Evolutionary conservation across 2,888 invertebrate species (phyloP), one percentile per base, ranked within the genome.

Genomic region (Hemaris fuciformis): DNA sequence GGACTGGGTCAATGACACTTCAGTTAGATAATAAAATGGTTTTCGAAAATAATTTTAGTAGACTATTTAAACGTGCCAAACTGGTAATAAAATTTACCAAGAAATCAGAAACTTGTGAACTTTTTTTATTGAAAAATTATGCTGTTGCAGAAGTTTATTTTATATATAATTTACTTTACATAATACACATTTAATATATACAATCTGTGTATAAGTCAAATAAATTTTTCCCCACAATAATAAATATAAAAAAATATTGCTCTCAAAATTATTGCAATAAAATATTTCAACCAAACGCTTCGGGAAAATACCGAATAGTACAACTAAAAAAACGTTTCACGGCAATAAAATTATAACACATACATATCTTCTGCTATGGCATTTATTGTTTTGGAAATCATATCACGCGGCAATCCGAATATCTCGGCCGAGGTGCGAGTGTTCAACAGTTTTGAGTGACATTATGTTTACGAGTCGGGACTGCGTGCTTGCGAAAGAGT

Each of bases 1-100:
- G 74, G 75, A 74, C 73, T 84, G 74, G 85, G 87, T 84, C 87
- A 88, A 85, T 88, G 87, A 81, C 85, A 77, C 65, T 73, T 73
- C 77, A 75, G 18, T 7, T 41, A 27, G n/a, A 25, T 27, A 3
- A n/a, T 53, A 18, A 20, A 20, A 23, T 1, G 10, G 27, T 38
- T 18, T 22, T 57, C 38, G 13, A 20, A 57, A 22, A 38, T 48
- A 25, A 25, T 0, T 25, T 25, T 25, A n/a, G 25, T 25, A 15
- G 45, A 22, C 43, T 23, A 13, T 23, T 22, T 22, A 10, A 8
- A 23, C 10, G 22, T 45, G 45, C 23, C 45, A 23, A 45, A 10
- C 13, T 13, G 5, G 18, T n/a, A 31, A 27, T 53, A 31, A 53
- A 25, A 27, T n/a, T n/a, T n/a, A n/a, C n/a, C n/a, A n/a, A n/a